Evolutionary conservation across 2,888 invertebrate species (phyloP), one percentile per base, ranked within the genome.

Genomic region (Sthenelais limicola): DNA sequence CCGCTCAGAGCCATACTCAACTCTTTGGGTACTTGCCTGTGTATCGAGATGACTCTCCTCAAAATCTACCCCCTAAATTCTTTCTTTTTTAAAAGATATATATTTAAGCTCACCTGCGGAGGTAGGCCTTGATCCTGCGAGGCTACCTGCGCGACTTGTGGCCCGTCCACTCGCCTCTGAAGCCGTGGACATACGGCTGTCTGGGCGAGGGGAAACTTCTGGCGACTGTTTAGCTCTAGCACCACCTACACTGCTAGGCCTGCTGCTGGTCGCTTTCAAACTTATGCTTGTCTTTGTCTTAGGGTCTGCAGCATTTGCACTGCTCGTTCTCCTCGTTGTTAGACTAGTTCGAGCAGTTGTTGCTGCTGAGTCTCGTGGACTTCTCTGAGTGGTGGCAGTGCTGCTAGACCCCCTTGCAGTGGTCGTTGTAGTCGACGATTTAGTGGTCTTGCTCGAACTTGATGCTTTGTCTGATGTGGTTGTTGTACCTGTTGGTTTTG

Each of bases 91-190:
- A n/a, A n/a, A n/a, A n/a, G n/a, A n/a, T n/a, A n/a, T n/a, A n/a
- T n/a, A n/a, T n/a, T n/a, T n/a, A n/a, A 12, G 43, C 62, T 62
- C 35, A 62, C 62, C 35, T 35, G 62, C 62, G 21, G 62, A 62
- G 24, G 62, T 62, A 24, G 62, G 62, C 21, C 62, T 35, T 18
- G 62, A 62, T 35, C 38, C 35, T 1, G 62, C 38, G 38, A 62
- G 38, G 62, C 38, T 62, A 26, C 62, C 62, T 12, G 35, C 43
- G 38, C 62, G 21, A 3, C 62, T 38, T 1, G 62, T 62, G 30
- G 32, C 35, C 3, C 32, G 56, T 3, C 32, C 33, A 21, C 56
- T 56, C 15, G 56, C 24, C 38, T 62, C 62, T 2, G 62, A 62
- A 1, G 62, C 62, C 9, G 24, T 62, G 15, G 62, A 62, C 62